A percentile compares a stretch with the other conserved stretches of the same genome.
phyloP scores from a whole-genome alignment of 1,140 invertebrate species.

The Bombus pascuorum region DNA sequence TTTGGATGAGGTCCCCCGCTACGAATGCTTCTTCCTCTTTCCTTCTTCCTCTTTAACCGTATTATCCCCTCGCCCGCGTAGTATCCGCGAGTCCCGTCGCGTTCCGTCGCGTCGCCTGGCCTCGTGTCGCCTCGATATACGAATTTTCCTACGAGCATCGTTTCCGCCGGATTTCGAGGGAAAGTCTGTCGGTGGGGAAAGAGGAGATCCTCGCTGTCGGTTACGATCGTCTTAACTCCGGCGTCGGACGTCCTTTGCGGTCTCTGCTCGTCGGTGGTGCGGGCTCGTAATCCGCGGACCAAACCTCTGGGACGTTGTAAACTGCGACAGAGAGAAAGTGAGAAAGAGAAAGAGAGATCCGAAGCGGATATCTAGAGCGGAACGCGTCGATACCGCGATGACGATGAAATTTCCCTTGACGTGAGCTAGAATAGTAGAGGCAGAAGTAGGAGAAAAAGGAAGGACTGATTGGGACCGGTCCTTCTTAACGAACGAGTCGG shows the following conservation, averaged over 20 bases:
- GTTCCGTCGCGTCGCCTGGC: not conserved
- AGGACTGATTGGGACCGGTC: not conserved
- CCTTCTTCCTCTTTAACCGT: conserved; percentile 71
- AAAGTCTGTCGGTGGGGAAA: conserved; percentile 46
- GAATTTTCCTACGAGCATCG: conserved; percentile 67
- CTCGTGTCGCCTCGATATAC: conserved; percentile 32
- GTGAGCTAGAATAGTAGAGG: not conserved
- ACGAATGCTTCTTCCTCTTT: conserved; percentile 49
- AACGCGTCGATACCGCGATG: conserved; percentile 1
- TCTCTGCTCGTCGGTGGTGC: conserved; percentile 17
- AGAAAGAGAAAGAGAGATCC: not conserved
- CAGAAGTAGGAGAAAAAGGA: not conserved
- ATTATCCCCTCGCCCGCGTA: conserved; percentile 62
- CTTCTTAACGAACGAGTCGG: conserved; percentile 27
- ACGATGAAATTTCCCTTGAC: not conserved
- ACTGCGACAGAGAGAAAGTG: not conserved
- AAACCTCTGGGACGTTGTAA: not conserved
- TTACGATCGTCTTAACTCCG: conserved; percentile 57
- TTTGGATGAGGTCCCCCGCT: conserved; percentile 80
- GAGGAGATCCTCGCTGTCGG: conserved; percentile 27
- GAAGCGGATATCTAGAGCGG: not conserved
- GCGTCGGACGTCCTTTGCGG: conserved; percentile 33
- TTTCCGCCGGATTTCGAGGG: conserved; percentile 65
- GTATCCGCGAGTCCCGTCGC: conserved; percentile 46
- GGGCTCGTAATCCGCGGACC: conserved; percentile 39